Base-by-base conservation (phyloP, 2,797 vertebrate genomes). In the Galago senegalensis region DNA sequence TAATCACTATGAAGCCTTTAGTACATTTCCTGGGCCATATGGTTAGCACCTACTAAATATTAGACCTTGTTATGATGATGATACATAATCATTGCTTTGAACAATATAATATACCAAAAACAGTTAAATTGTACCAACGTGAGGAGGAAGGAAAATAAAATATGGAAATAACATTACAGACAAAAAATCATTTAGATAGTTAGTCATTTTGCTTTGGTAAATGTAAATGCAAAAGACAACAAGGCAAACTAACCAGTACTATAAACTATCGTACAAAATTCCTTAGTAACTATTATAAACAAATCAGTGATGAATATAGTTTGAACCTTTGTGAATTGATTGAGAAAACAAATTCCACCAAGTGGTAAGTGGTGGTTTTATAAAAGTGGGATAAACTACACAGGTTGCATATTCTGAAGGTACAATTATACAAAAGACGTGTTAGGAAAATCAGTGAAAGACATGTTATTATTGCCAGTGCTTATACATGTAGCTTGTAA, bases 401-500 rank as follows among this genome's bases (percentile, higher is more conserved):
- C 20, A 53, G 14, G 14, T 43, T 73, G 21, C 10, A 67, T 92
- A 40, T 65, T 87, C 29, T 10, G 7, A 95, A 92, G 25, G 81
- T 14, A 82, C 9, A 58, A n/a, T 82, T 16, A 69, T 20, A 73
- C 10, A 23, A 5, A 72, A 87, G 17, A 67, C 3, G 7, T n/a
- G 53, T 60, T 79, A 92, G 27, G 40, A 56, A 95, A 95, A 63
- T 37, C 10, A 84, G 7, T 73, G 58, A 63, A 90, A 53, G 29
- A 49, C 10, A 34, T 37, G 10, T 73, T 72, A 29, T 31, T 34
- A 80, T 23, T 80, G 17, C 7, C 73, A 90, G 7, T 58, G 25
- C 69, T 93, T 84, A 87, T 53, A 43, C 9, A 46, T 65, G 27
- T 34, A 73, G 7, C 34, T 84, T 10, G 14, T 85, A n/a, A 60